These are phyloP conservation scores for Stictonetta naevosa DNA, from an alignment of 2,113 vertebrate species.

Conservation along the genomic window DNA sequence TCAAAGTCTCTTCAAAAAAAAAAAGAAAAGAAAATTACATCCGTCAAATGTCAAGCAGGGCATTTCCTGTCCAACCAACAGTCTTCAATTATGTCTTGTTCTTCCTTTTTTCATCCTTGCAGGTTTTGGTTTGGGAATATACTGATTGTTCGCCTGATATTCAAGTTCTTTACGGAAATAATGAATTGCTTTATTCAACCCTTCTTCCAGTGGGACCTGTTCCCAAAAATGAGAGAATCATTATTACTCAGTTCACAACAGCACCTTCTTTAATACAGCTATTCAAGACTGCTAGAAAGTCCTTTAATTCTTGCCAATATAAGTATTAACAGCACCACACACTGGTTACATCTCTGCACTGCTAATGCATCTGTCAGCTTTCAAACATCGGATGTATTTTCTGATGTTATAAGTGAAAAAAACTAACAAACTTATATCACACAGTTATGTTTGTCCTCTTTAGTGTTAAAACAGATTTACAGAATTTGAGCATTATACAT, in stretches of 20 bases:
- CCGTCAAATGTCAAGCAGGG: slow-evolving; percentile 69
- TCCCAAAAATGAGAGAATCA: background rate
- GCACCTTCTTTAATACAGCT: background rate
- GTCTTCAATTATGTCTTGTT: slow-evolving; percentile 87
- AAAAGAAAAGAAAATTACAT: slow-evolving; percentile 62
- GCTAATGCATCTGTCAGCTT: background rate
- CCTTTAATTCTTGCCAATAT: background rate
- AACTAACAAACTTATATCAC: background rate
- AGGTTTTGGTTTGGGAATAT: slow-evolving; percentile 97
- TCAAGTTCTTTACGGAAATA: slow-evolving; percentile 97
- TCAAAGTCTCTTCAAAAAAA: slow-evolving; percentile 70
- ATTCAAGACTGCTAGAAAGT: background rate
- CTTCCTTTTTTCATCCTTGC: slow-evolving; percentile 96
- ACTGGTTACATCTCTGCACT: background rate
- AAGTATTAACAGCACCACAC: slow-evolving; percentile 8
- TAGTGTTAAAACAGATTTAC: background rate
- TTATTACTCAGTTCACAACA: background rate
- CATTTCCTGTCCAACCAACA: slow-evolving; percentile 12
- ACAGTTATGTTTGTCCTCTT: background rate
- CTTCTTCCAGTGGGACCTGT: slow-evolving; percentile 96
- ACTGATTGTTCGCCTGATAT: slow-evolving; percentile 98
- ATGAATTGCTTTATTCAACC: slow-evolving; percentile 98
- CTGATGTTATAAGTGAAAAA: background rate
- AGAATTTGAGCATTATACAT: background rate
- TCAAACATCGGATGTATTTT: background rate